phyloP scores from a whole-genome alignment of 2,797 vertebrate species.

The Lepus townsendii region DNA sequence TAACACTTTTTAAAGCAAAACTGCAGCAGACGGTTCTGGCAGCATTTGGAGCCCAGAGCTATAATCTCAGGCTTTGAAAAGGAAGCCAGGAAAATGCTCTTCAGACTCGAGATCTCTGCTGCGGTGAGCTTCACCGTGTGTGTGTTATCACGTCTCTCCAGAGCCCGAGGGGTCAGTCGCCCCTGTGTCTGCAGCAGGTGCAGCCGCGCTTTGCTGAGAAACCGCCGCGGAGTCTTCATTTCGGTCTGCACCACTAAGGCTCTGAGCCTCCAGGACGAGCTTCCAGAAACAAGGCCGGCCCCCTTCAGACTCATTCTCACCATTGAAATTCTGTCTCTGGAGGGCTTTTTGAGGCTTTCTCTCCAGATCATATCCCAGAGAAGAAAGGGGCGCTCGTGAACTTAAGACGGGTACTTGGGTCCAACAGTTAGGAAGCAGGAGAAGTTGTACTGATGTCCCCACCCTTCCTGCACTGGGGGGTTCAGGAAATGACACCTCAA shows the following conservation, averaged over 20 bases:
- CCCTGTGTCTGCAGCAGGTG: background rate
- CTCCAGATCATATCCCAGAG: background rate
- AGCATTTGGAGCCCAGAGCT: background rate
- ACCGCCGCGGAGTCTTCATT: background rate
- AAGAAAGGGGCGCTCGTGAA: background rate
- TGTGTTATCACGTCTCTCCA: background rate
- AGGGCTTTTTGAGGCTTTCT: background rate
- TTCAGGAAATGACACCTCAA: background rate
- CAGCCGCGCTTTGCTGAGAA: fast-evolving
- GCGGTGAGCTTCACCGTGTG: background rate
- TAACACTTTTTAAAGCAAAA: slow-evolving; percentile 41
- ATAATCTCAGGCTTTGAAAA: slow-evolving; percentile 29
- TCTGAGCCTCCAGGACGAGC: background rate
- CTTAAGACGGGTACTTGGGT: background rate
- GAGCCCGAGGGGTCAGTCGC: fast-evolving
- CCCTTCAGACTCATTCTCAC: background rate
- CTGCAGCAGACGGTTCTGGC: background rate
- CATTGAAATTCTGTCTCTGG: background rate
- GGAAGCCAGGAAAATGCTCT: background rate
- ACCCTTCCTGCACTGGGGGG: background rate
- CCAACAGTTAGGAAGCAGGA: background rate
- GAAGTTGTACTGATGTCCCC: background rate
- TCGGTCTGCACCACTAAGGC: background rate
- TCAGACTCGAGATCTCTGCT: background rate
- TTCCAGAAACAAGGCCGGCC: background rate